Conservation (phyloP, 2,113 vertebrate species). For the Varanus salvator region DNA sequence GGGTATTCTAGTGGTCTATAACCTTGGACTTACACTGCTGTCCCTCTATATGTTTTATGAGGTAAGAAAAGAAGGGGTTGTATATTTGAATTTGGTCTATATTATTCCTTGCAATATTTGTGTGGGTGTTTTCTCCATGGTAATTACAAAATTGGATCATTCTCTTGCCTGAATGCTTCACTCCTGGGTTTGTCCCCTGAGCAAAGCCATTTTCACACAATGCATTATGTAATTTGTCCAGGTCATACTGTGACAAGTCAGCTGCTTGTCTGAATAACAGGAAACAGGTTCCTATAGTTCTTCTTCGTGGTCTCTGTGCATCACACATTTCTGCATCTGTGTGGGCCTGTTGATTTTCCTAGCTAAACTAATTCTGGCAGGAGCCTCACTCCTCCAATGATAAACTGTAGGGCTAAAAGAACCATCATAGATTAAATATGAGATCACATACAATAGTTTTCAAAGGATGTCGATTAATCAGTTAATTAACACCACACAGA, state of each 20-base stretch:
- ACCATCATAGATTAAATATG: not conserved
- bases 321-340: too few species aligned
- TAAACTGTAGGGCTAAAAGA: not conserved
- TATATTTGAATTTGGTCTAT: not conserved
- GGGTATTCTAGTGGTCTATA: slow-evolving; percentile 90
- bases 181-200: too few species aligned
- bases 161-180: not conserved
- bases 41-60: slow-evolving; percentile 97
- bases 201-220: too few species aligned
- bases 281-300: too few species aligned
- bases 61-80: slow-evolving; percentile 79
- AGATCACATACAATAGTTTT: not conserved
- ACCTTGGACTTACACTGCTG: slow-evolving; percentile 90
- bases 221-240: too few species aligned
- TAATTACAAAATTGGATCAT: not conserved
- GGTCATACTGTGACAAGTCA: too few species aligned
- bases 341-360: too few species aligned
- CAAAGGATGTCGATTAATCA: too few species aligned
- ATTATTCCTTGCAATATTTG: not conserved
- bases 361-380: too few species aligned
- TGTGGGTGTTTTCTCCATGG: not conserved
- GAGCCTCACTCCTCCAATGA: not conserved
- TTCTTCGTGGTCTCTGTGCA: too few species aligned
- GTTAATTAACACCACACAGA: not conserved
- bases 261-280: too few species aligned